These are phyloP conservation scores for Acrocephalus scirpaceus DNA, from an alignment of 2,797 vertebrate genomes.

Conservation along the genomic window DNA sequence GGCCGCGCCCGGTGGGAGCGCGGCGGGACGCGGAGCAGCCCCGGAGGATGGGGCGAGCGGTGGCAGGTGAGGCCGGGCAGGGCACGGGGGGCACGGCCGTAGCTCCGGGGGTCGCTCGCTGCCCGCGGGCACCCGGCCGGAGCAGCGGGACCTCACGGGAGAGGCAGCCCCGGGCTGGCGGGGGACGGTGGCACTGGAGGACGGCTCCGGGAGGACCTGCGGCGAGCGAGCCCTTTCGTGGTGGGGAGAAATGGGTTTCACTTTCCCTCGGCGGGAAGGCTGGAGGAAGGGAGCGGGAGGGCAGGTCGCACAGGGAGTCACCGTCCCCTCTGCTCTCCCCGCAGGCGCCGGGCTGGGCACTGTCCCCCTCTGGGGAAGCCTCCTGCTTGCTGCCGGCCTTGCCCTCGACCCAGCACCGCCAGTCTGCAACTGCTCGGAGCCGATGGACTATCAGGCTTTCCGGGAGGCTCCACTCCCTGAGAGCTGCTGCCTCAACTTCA, in stretches of 20 bases:
- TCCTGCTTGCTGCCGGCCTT: conserved; percentile 57
- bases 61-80: background rate
- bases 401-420: conserved; percentile 2
- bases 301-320: background rate
- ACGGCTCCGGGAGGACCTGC: background rate
- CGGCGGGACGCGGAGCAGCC: background rate
- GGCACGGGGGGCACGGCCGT: background rate
- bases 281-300: background rate
- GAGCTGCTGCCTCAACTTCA: conserved; percentile 87
- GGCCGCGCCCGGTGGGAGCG: background rate
- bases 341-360: conserved; percentile 68
- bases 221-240: background rate
- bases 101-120: background rate
- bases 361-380: conserved; percentile 14
- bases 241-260: background rate
- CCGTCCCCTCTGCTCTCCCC: background rate
- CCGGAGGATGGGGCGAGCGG: background rate
- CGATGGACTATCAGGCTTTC: conserved; percentile 72
- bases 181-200: background rate
- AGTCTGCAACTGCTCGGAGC: conserved; percentile 79
- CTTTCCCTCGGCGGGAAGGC: background rate
- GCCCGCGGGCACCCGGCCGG: background rate
- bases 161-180: background rate
- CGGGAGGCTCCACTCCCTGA: conserved; percentile 54
- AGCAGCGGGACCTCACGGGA: background rate